Evolutionary conservation across 2,797 vertebrate genomes (phyloP).

Genomic region (Urosaurus nigricauda): DNA sequence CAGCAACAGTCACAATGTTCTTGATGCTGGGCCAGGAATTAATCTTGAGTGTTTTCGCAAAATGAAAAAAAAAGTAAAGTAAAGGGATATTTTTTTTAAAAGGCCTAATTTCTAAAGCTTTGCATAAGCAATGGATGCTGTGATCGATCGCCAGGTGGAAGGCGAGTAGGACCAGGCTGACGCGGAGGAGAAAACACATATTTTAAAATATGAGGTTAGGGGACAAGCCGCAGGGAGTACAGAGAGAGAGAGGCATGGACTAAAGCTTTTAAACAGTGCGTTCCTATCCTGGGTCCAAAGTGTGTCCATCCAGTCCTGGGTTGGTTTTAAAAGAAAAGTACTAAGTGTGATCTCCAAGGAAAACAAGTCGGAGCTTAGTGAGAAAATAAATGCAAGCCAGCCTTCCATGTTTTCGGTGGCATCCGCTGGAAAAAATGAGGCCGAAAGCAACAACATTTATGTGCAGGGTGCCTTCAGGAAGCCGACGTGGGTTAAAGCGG

Average conservation of each 20-base stretch:
- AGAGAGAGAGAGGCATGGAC: too few species aligned
- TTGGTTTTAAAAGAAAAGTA: conserved; percentile 62
- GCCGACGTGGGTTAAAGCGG: neutral
- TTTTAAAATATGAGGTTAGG: too few species aligned
- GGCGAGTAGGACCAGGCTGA: conserved; percentile 46
- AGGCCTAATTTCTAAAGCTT: conserved; percentile 65
- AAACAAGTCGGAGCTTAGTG: conserved; percentile 52
- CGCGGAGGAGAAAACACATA: too few species aligned
- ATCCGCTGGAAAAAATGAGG: too few species aligned
- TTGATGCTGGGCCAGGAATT: conserved; percentile 59
- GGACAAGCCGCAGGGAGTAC: too few species aligned
- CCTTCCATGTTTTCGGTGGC: too few species aligned
- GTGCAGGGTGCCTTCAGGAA: too few species aligned
- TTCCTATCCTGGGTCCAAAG: conserved; percentile 62
- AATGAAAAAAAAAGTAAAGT: neutral
- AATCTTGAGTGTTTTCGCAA: conserved; percentile 48
- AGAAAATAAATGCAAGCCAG: conserved; percentile 8
- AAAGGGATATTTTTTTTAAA: neutral
- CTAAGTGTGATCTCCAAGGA: conserved; percentile 65
- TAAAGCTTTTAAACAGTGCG: neutral
- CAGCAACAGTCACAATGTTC: conserved; percentile 60
- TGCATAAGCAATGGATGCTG: conserved; percentile 58
- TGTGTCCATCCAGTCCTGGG: conserved; percentile 49
- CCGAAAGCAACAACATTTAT: neutral
- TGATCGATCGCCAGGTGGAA: conserved; percentile 45